Base-by-base conservation (phyloP, 2,888 invertebrate genomes). In the Ceratothoa steindachneri region DNA sequence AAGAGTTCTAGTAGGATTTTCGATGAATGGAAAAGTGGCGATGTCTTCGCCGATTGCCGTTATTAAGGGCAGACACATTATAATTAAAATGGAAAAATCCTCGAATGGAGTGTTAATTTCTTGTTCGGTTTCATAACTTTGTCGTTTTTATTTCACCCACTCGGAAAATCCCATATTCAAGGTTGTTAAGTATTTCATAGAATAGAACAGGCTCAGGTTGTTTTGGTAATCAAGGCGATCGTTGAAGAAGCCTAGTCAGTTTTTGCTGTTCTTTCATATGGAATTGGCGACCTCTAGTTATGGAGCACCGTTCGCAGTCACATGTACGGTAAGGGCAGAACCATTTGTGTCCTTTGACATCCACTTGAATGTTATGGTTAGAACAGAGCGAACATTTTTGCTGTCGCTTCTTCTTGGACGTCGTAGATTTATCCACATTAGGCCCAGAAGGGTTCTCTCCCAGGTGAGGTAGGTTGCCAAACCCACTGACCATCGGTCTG, bases 281-380 rank as follows among this genome's bases (percentile, higher is more conserved):
- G 60, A 60, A 68, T 30, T 76, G 76, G 24, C 73, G 28, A 28
- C 73, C 73, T 41, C 73, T 30, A 7, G 76, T 76, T 30, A 76
- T 76, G n/a, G 67, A 67, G 64, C 76, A 76, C 68, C 70, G 69
- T n/a, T 64, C 70, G 31, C 76, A 76, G 28, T 70, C 67, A 24
- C 60, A 60, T n/a, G 70, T 70, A 4, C 70, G 51, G 70, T 64
- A 76, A 0, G 67, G 67, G 52, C 76, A 76, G 70, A 70, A 76
- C 76, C 76, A 76, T 67, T 76, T 76, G 67, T 76, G 76, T 1
- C 76, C 76, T 29, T 76, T 76, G 7, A 76, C 71, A 51, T 73
- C 70, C 24, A 67, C 71, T 27, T 67, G 68, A 19, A 67, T 60
- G 27, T 67, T 64, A 27, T 76, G 76, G 64, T 76, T 76, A 51